Evolutionary conservation across 1,140 invertebrate genomes (phyloP), one percentile per base, ranked within the genome.

Genomic region (Phymastichus coffea): DNA sequence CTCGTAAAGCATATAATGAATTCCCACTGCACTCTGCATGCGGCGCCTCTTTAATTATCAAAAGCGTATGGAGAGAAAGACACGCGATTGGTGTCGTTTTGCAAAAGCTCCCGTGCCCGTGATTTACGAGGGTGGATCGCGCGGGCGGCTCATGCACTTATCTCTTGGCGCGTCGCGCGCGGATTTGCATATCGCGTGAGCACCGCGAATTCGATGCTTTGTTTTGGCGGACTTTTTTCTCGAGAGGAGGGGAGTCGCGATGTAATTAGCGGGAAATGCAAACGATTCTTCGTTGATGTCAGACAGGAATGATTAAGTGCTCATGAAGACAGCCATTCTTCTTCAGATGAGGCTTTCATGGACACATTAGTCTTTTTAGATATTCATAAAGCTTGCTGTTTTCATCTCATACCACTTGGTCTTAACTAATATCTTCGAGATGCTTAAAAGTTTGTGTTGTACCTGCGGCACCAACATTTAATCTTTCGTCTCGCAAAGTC

Each of bases 161-260:
- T 68, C 62, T 38, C 6, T n/a, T 19, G 12, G 22, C 23, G 33
- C 25, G 20, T 56, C 28, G 47, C 37, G 35, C 40, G 44, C 41
- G 61, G 49, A 72, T 74, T 74, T 71, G 68, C 70, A 71, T 74
- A 72, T 74, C 65, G 71, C 72, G 66, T 74, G 72, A 57, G 22
- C 30, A n/a, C n/a, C n/a, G 12, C 30, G 20, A 25, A 53, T 60
- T 56, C 37, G 51, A 59, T 51, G 43, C 59, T 40, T 25, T 23
- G 15, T n/a, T 48, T n/a, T n/a, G n/a, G 46, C 35, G n/a, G 28
- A 22, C 44, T 35, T 35, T 53, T 46, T 65, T 61, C 41, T 38
- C 25, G 25, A 49, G 51, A 63, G 61, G 26, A 19, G 9, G 20
- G 37, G 30, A 41, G 54, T 47, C 20, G 17, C 9, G 25, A 51